Conservation (phyloP, 2,797 vertebrate species). For the Neosalanx taihuensis region DNA sequence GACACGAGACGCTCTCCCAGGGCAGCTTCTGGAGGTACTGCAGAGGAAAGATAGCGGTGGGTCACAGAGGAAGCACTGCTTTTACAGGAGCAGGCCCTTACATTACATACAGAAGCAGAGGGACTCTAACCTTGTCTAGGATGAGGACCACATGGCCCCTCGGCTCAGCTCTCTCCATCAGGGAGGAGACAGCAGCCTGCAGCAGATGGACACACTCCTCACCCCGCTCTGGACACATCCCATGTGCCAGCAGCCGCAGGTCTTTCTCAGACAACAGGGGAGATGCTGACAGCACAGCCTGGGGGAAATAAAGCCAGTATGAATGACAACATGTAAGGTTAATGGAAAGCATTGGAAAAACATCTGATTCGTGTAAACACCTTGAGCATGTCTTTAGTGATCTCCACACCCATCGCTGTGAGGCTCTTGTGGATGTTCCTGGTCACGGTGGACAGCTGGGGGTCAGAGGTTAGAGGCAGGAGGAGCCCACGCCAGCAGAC, state of each 20-base stretch:
- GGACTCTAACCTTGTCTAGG: slow-evolving; percentile 81
- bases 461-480: slow-evolving; percentile 66
- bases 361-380: slow-evolving; percentile 52
- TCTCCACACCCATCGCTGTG: slow-evolving; percentile 60
- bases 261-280: slow-evolving; percentile 70
- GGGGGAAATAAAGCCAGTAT: slow-evolving; percentile 13
- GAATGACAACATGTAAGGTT: not conserved
- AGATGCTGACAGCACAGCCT: slow-evolving; percentile 80
- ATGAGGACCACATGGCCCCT: slow-evolving; percentile 80
- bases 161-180: slow-evolving; percentile 45
- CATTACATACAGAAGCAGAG: not conserved
- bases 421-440: slow-evolving; percentile 60
- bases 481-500: slow-evolving; percentile 83
- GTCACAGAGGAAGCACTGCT: not conserved
- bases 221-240: slow-evolving; percentile 66
- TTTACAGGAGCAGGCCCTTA: too few relatives aligned
- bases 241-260: slow-evolving; percentile 66
- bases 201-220: slow-evolving; percentile 68
- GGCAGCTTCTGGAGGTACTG: slow-evolving; percentile 91
- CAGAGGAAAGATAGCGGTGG: not conserved
- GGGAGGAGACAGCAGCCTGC: slow-evolving; percentile 56
- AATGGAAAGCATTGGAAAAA: not conserved
- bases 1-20: slow-evolving; percentile 84
- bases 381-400: slow-evolving; percentile 72
- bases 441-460: slow-evolving; percentile 62